phyloP scores from a whole-genome alignment of 2,113 vertebrate genomes.

The Microtus pennsylvanicus region DNA sequence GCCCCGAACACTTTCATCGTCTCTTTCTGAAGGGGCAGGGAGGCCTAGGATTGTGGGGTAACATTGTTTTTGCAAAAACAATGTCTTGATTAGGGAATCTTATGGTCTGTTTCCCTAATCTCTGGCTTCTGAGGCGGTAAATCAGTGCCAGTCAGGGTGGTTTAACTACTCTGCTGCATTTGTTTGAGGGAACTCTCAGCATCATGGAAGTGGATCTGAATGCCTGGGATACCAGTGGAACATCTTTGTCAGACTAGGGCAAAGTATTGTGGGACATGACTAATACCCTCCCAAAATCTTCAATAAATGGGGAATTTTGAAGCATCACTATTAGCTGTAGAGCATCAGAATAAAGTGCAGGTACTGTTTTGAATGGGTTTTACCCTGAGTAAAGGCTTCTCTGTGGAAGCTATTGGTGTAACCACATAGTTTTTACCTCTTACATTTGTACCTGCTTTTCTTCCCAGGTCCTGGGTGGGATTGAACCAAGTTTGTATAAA shows the following conservation, averaged over 20 bases:
- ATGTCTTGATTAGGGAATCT: not conserved
- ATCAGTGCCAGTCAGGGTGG: fast-evolving
- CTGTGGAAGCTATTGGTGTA: fast-evolving
- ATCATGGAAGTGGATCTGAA: not conserved
- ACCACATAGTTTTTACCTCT: not conserved
- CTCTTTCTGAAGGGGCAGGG: not conserved
- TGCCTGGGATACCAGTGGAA: not conserved
- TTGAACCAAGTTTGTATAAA: constrained; percentile 91
- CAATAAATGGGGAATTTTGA: not conserved
- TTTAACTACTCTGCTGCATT: not conserved
- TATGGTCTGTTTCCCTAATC: not conserved
- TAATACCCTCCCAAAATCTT: fast-evolving
- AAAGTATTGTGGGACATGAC: not conserved
- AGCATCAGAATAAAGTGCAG: no score
- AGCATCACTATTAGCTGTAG: not conserved
- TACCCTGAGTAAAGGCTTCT: not conserved
- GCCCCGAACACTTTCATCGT: no score
- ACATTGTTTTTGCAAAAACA: not conserved
- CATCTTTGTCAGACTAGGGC: not conserved
- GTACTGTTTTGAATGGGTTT: fast-evolving
- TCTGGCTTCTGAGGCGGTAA: not conserved
- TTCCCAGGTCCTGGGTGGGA: constrained; percentile 94
- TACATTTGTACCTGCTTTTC: not conserved
- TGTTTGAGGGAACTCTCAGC: not conserved
- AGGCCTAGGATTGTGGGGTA: no score